Evolutionary conservation across 2,113 vertebrate species (phyloP).

Genomic region (Chlorocebus sabaeus): DNA sequence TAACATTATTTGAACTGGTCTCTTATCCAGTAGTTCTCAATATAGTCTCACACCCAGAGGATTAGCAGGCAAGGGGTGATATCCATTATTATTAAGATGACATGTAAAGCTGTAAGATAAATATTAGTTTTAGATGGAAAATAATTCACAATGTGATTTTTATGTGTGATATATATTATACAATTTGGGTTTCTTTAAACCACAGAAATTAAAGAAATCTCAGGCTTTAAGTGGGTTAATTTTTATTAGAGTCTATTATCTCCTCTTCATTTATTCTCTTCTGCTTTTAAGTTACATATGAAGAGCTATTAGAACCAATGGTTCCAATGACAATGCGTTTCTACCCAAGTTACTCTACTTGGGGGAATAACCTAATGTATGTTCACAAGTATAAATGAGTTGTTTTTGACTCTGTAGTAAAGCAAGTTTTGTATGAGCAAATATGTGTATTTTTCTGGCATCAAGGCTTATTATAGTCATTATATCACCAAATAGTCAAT

Average conservation of each 20-base stretch:
- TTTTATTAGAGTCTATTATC: not conserved
- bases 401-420: not conserved
- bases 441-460: not conserved
- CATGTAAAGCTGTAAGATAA: not conserved
- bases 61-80: not conserved
- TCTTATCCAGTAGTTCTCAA: not conserved
- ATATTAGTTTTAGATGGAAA: not conserved
- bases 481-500: not conserved
- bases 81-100: not conserved
- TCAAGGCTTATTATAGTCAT: not conserved
- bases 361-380: not conserved
- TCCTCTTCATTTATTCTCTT: not conserved
- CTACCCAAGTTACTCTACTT: not conserved
- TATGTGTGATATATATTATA: not conserved
- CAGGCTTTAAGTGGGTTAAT: not conserved
- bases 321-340: not conserved
- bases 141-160: not conserved
- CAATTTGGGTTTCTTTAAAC: not conserved
- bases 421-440: not conserved
- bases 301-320: not conserved
- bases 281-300: not conserved
- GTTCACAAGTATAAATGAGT: not conserved
- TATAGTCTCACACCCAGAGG: fast-evolving
- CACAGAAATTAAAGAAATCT: not conserved
- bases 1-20: not conserved